Percentiles rank a stretch among this genome's conserved stretches.
Conservation (phyloP, 2,888 invertebrate genomes). For the Alsophila aescularia region DNA sequence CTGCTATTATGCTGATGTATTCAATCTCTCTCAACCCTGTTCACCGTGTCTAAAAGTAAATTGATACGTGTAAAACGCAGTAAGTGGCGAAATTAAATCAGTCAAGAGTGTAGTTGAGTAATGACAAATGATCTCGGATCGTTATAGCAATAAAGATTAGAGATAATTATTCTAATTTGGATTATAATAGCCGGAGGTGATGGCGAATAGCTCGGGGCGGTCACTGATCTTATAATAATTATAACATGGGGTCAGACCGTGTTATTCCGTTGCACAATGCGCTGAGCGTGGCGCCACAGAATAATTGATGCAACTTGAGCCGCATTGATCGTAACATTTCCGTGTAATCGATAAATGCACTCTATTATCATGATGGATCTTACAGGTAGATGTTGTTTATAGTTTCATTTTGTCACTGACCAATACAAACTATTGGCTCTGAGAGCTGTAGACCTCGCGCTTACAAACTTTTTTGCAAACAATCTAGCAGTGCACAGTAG, state of each 20-base stretch:
- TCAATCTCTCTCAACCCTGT: neutral
- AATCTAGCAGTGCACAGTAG: no score
- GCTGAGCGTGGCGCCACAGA: slow-evolving; percentile 42
- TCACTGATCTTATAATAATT: slow-evolving; percentile 62
- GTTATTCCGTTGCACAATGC: slow-evolving; percentile 64
- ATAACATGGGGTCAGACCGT: slow-evolving; percentile 54
- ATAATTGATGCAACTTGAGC: slow-evolving; percentile 45
- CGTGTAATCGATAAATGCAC: slow-evolving; percentile 49
- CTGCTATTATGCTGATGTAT: neutral
- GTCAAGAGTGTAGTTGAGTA: slow-evolving; percentile 38
- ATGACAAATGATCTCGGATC: slow-evolving; percentile 45
- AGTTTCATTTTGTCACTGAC: neutral
- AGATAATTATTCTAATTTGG: slow-evolving; percentile 58
- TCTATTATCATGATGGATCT: slow-evolving; percentile 24
- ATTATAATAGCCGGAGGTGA: slow-evolving; percentile 55
- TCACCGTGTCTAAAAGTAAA: slow-evolving; percentile 5
- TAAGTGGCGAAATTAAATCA: slow-evolving; percentile 33
- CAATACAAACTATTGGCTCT: no score
- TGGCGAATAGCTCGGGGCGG: slow-evolving; percentile 65
- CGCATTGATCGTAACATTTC: slow-evolving; percentile 32
- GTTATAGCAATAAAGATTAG: slow-evolving; percentile 53
- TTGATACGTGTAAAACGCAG: slow-evolving; percentile 27
- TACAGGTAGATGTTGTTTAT: neutral
- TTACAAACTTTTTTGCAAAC: no score
- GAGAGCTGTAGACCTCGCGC: no score